Evolutionary conservation across 2,113 vertebrate species (phyloP), one percentile per base, ranked within the genome.

Genomic region (Euleptes europaea): DNA sequence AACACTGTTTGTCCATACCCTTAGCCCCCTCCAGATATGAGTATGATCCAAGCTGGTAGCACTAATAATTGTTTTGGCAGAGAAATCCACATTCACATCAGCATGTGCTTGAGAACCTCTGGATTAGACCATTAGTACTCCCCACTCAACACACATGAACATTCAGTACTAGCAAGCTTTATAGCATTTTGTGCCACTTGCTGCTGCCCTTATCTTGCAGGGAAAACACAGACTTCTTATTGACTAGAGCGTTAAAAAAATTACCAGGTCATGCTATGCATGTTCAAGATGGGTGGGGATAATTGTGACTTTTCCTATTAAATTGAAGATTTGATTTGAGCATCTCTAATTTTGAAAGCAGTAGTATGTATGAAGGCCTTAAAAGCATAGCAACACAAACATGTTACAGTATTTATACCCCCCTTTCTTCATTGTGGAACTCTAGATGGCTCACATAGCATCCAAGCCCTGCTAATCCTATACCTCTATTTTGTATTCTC

Each of bases 361-460:
- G 71, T 49, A 42, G 79, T 71, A 91, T 88, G 28, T 74, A 86
- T 38, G 44, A 88, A 92, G 79, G 54, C 28, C 65, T 86, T 72
- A 88, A 90, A 91, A 60, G 23, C 67, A 89, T 9, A 92, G 76
- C 65, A 87, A 54, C 80, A 83, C 66, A 80, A 91, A 93, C 15
- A 28, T 26, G 60, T 10, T 63, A 63, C 60, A 23, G 60, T 23
- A 28, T 63, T 63, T 63, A 63, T 63, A 26, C 54, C 54, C 54
- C 49, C 7, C 49, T 2, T 23, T 23, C 54, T 28, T 63, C 60
- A 63, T 63, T 63, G 26, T 63, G 60, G 9, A 57, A 57, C 19
- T 5, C 19, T 4, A 21, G 21, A 3, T 57, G 54, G 21, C 54
- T 63, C 60, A 63, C 23, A 63, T 28, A 63, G 60, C 19, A 63